Conservation (phyloP, 2,113 vertebrate genomes). For the Micronycteris hirsuta region DNA sequence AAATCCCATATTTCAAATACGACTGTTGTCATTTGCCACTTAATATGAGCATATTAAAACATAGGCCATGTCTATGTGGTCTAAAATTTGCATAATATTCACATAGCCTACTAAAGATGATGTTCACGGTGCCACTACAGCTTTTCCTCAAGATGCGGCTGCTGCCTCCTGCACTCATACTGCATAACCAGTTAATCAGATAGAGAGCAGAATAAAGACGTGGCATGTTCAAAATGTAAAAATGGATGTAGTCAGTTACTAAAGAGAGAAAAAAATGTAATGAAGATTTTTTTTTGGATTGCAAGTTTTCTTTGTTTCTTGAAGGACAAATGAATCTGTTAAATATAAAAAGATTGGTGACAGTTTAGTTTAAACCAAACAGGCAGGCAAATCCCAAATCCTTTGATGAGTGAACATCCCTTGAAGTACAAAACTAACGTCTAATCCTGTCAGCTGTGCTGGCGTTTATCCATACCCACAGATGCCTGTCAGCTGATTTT, state of each 20-base stretch:
- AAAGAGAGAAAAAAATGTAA: constrained; percentile 55
- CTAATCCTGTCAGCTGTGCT: constrained; percentile 75
- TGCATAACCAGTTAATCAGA: not conserved
- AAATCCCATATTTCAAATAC: not conserved
- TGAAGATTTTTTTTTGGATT: not conserved
- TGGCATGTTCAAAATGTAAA: constrained; percentile 46
- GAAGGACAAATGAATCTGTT: constrained; percentile 43
- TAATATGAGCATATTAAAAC: not conserved
- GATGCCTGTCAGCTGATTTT: constrained; percentile 77
- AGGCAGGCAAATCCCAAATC: not conserved
- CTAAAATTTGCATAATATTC: not conserved
- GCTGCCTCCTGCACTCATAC: not conserved
- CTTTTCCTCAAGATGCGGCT: not conserved
- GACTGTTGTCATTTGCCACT: not conserved
- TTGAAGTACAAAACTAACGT: constrained; percentile 51
- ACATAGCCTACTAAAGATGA: not conserved
- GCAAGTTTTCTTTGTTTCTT: constrained; percentile 60
- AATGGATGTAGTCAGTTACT: constrained; percentile 45
- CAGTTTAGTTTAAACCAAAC: constrained; percentile 59
- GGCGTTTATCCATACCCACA: constrained; percentile 11
- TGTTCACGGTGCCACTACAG: too few relatives aligned
- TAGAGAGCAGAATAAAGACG: constrained; percentile 20
- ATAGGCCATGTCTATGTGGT: not conserved
- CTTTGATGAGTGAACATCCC: constrained; percentile 58
- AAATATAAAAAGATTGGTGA: constrained; percentile 57